phyloP scores from a whole-genome alignment of 2,113 vertebrate species.

The Mola mola region DNA sequence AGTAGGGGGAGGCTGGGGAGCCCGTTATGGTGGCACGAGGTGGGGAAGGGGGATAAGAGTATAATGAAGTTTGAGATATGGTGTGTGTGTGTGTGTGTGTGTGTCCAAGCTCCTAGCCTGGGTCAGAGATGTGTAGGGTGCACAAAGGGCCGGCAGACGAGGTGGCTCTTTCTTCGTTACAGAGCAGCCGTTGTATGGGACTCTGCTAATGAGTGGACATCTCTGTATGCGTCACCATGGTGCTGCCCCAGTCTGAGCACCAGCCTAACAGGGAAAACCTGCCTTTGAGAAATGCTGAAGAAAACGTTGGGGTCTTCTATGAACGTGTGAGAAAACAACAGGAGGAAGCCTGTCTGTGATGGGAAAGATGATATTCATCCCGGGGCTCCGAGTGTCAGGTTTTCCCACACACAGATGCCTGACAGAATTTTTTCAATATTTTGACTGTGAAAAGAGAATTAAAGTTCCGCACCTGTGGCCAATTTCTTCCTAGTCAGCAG shows the following conservation, averaged over 20 bases:
- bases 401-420: constrained; percentile 15
- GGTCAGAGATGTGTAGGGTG: constrained; percentile 63
- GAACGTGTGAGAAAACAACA: no score
- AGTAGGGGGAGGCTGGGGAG: constrained; percentile 48
- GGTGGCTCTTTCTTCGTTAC: constrained; percentile 71
- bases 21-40: constrained; percentile 51
- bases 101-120: constrained; percentile 50
- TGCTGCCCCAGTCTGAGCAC: constrained; percentile 56
- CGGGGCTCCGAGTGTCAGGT: neutral
- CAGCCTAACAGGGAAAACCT: constrained; percentile 32
- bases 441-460: no score
- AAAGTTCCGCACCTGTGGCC: constrained; percentile 51
- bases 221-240: constrained; percentile 70
- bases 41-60: constrained; percentile 60
- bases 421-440: constrained; percentile 3
- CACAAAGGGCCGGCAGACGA: constrained; percentile 70
- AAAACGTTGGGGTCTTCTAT: no score
- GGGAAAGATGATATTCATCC: neutral
- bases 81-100: constrained; percentile 34
- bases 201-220: constrained; percentile 77
- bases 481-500: constrained; percentile 37
- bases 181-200: constrained; percentile 81
- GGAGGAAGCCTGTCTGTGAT: no score
- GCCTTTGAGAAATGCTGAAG: no score
- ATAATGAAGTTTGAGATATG: constrained; percentile 68